A percentile compares a stretch with the other conserved stretches of the same genome.
Evolutionary conservation across 2,888 invertebrate species (phyloP).

Genomic region (Drepanosiphum platanoidis): DNA sequence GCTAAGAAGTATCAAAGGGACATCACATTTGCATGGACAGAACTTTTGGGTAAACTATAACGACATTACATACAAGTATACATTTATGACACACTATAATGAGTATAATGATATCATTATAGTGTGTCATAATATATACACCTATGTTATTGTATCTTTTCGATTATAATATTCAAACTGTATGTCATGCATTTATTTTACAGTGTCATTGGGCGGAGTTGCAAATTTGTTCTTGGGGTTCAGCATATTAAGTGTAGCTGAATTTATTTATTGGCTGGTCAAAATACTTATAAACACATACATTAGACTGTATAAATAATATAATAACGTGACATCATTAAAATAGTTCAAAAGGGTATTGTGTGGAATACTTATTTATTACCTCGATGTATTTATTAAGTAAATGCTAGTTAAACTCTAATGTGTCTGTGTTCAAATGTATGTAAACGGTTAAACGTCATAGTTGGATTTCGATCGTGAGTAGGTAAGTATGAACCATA

Average conservation of each 20-base stretch:
- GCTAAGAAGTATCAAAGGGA: slow-evolving; percentile 64
- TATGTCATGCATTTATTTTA: slow-evolving; percentile 6
- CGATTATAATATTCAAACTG: background rate
- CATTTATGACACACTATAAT: background rate
- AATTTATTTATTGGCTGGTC: slow-evolving; percentile 64
- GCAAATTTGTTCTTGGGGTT: slow-evolving; percentile 65
- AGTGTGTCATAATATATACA: background rate
- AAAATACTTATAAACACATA: slow-evolving; percentile 60
- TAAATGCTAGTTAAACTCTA: too few species aligned
- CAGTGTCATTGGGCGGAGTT: slow-evolving; percentile 64
- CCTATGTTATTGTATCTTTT: too few species aligned
- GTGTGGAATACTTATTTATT: too few species aligned
- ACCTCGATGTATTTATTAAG: too few species aligned
- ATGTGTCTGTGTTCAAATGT: too few species aligned
- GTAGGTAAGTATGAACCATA: background rate
- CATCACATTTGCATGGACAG: slow-evolving; percentile 64
- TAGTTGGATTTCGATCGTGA: background rate
- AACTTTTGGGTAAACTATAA: slow-evolving; percentile 63
- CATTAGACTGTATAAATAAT: slow-evolving; percentile 19
- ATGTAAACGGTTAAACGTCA: too few species aligned
- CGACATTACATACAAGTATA: too few species aligned
- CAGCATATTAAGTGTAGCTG: slow-evolving; percentile 64
- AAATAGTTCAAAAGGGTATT: too few species aligned
- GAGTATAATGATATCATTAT: background rate
- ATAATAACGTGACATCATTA: background rate